These are phyloP conservation scores for Rhagium mordax DNA, from an alignment of 2,888 invertebrate species.

Conservation along the genomic window DNA sequence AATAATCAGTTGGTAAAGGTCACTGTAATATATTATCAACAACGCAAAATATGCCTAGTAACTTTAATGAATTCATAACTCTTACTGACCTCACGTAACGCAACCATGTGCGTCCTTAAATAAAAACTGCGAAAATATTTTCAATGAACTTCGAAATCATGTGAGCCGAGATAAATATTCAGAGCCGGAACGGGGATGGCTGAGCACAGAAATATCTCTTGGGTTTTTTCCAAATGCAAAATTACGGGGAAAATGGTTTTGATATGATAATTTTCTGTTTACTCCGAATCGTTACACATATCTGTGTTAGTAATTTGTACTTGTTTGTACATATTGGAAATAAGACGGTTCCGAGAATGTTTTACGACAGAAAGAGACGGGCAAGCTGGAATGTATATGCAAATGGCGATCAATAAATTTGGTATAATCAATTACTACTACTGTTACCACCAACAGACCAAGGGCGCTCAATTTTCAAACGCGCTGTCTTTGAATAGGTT, in stretches of 20 bases:
- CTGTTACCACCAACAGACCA: too few species aligned
- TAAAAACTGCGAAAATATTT: slow-evolving; percentile 19
- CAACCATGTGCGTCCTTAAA: slow-evolving; percentile 8
- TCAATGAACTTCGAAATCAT: not conserved
- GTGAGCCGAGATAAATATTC: not conserved
- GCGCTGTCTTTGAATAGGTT: too few species aligned
- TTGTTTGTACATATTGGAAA: not conserved
- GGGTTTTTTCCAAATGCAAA: slow-evolving; percentile 15
- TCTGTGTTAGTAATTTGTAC: not conserved
- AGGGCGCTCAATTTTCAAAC: too few species aligned
- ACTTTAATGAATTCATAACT: slow-evolving; percentile 30
- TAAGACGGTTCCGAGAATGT: not conserved
- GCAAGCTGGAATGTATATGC: too few species aligned
- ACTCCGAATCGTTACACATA: not conserved
- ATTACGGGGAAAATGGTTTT: not conserved
- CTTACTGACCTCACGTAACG: slow-evolving; percentile 39
- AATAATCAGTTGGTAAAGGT: slow-evolving; percentile 13
- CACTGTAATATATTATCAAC: slow-evolving; percentile 28
- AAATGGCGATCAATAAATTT: too few species aligned
- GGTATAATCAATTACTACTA: too few species aligned
- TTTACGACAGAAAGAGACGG: not conserved
- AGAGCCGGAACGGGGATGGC: slow-evolving; percentile 4
- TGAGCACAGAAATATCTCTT: slow-evolving; percentile 1
- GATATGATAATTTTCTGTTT: not conserved
- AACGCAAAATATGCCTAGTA: slow-evolving; percentile 23